These are phyloP conservation scores for Phenganax marumi DNA, from an alignment of 92 coral and sea anemone species.

Conservation along the genomic window DNA sequence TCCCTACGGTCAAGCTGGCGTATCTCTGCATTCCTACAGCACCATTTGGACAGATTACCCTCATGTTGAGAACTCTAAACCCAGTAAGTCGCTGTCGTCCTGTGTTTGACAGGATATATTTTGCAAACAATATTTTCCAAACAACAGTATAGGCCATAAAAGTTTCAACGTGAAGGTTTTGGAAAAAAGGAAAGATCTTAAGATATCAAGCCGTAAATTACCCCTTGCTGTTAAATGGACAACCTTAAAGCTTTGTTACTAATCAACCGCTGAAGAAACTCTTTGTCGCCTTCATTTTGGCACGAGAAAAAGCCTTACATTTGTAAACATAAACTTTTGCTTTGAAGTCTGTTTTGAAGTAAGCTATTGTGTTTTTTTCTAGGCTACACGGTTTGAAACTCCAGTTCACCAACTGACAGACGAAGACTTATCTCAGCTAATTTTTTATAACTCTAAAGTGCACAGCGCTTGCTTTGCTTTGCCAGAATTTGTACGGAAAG, in stretches of 20 bases:
- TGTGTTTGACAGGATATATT: background rate
- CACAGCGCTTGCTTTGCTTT: slow-evolving; percentile 30
- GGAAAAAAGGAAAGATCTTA: too few species aligned
- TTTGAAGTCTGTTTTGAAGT: too few species aligned
- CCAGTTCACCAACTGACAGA: slow-evolving; percentile 6
- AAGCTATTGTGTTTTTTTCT: background rate
- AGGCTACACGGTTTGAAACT: slow-evolving; percentile 5
- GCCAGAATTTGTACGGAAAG: slow-evolving; percentile 21
- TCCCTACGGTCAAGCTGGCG: slow-evolving; percentile 73
- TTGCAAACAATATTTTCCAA: background rate
- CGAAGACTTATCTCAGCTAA: background rate
- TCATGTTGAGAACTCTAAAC: slow-evolving; percentile 79
- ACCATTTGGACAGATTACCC: slow-evolving; percentile 85
- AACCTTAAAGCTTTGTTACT: too few species aligned
- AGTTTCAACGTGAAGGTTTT: too few species aligned
- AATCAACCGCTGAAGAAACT: too few species aligned
- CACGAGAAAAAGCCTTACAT: too few species aligned
- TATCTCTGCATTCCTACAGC: slow-evolving; percentile 80
- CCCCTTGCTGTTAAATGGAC: too few species aligned
- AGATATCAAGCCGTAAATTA: too few species aligned
- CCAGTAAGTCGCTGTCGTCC: slow-evolving; percentile 53
- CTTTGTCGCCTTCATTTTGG: too few species aligned
- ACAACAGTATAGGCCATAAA: too few species aligned
- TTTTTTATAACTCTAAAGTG: slow-evolving; percentile 4
- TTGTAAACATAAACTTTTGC: too few species aligned